Conservation (phyloP, 2,888 invertebrate species). For the Odontothrips loti region DNA sequence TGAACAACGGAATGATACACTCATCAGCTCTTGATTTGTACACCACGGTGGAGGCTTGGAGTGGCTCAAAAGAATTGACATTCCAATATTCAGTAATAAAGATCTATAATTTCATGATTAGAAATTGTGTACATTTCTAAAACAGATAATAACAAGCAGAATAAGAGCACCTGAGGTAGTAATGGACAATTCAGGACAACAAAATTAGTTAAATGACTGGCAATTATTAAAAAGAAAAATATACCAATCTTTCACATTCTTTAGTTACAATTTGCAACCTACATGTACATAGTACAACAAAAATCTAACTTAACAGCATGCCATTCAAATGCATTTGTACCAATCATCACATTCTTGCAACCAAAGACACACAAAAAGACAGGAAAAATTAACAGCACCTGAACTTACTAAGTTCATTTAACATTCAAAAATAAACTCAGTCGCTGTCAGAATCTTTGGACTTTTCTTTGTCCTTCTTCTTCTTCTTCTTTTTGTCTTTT, state of each 20-base stretch:
- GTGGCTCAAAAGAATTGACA: no score
- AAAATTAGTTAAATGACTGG: background rate
- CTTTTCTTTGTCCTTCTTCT: slow-evolving; percentile 67
- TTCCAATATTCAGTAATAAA: background rate
- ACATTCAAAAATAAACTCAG: background rate
- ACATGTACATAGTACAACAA: background rate
- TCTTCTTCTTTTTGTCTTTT: slow-evolving; percentile 73
- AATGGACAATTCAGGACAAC: background rate
- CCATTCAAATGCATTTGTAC: background rate
- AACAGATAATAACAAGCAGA: background rate
- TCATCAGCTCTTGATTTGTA: no score
- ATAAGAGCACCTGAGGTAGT: background rate
- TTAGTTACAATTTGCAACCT: background rate
- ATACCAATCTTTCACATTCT: background rate
- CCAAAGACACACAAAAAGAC: background rate
- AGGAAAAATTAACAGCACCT: background rate
- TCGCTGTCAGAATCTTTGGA: background rate
- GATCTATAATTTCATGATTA: slow-evolving; percentile 3
- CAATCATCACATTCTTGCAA: background rate
- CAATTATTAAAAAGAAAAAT: background rate
- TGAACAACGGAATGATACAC: no score
- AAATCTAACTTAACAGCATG: background rate
- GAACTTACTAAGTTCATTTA: background rate
- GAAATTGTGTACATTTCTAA: background rate
- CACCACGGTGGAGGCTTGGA: no score